Conservation (phyloP, 2,797 vertebrate genomes). For the Leuciscus waleckii region DNA sequence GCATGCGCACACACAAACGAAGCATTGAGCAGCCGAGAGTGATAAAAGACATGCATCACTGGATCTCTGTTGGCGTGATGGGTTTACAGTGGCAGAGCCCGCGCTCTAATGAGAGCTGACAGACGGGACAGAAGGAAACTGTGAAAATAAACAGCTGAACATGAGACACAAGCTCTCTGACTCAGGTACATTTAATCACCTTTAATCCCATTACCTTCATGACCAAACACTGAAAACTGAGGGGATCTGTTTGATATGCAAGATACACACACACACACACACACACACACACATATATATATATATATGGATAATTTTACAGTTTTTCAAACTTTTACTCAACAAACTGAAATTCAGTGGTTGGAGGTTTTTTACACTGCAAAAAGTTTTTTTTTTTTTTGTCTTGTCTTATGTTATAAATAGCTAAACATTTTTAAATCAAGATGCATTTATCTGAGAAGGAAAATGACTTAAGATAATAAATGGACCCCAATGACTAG, state of each 20-base stretch:
- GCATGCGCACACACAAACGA: conserved; percentile 35
- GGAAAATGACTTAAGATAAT: background rate
- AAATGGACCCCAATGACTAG: background rate
- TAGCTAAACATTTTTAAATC: background rate
- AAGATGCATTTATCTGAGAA: background rate
- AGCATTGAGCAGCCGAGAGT: conserved; percentile 18
- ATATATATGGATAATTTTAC: conserved; percentile 17
- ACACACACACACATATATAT: background rate
- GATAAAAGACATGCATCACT: conserved; percentile 32
- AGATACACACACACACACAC: background rate
- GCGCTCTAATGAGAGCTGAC: conserved; percentile 75
- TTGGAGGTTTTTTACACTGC: conserved; percentile 15
- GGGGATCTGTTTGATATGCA: background rate
- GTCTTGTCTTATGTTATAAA: background rate
- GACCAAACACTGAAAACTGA: conserved; percentile 38
- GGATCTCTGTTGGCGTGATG: conserved; percentile 63
- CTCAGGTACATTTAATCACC: conserved; percentile 71
- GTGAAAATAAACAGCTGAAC: conserved; percentile 77
- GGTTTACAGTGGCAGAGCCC: conserved; percentile 58
- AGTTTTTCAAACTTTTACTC: conserved; percentile 11
- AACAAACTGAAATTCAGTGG: conserved; percentile 37
- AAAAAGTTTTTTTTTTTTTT: background rate
- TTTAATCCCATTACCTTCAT: conserved; percentile 68
- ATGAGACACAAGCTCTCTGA: conserved; percentile 65
- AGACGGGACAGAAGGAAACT: conserved; percentile 72